Base-by-base conservation (phyloP, 2,888 invertebrate genomes). In the Platycheirus rosarum region DNA sequence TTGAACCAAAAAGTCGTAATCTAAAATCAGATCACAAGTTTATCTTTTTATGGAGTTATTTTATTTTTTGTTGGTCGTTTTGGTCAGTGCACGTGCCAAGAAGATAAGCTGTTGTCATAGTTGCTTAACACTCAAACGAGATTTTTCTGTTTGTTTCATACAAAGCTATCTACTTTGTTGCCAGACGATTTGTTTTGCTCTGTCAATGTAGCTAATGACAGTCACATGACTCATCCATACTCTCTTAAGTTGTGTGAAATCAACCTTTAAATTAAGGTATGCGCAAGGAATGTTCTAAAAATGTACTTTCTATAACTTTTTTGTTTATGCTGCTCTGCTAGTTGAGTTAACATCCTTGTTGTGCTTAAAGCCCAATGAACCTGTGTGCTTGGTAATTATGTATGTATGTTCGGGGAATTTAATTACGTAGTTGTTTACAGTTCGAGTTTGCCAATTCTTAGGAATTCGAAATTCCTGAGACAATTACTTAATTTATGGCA, bases 11-110 rank as follows among this genome's bases (percentile, higher is more conserved):
- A 8, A 6, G 44, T 66, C 51, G n/a, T 18, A 32, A 49, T 69
- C 8, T 16, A 42, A 53, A 20, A 55, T 18, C 16, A 55, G 55
- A 74, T 68, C 74, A 48, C 48, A 32, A 18, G 57, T 60, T 29
- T 60, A 48, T 62, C n/a, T 51, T 20, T 60, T 48, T 16, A 42
- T 62, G 35, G 16, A 29, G 16, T 55, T 6, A 23, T 57, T 11
- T 13, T 37, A 42, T 60, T 32, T 57, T 11, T 13, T 37, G 40
- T 60, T 32, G 29, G 37, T 44, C 29, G 29, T 32, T 60, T 76
- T 68, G 55, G 26, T 49, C n/a, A 55, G 42, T 74, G 48, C 78
- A 79, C 68, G 78, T 74, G 78, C 48, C 73, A 16, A 16, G n/a
- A 16, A 40, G 44, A 42, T 60, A 66, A 73, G 29, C 13, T 57